These are phyloP conservation scores for Epizoanthus rinbou DNA, from an alignment of 92 coral and sea anemone genomes.

Conservation along the genomic window DNA sequence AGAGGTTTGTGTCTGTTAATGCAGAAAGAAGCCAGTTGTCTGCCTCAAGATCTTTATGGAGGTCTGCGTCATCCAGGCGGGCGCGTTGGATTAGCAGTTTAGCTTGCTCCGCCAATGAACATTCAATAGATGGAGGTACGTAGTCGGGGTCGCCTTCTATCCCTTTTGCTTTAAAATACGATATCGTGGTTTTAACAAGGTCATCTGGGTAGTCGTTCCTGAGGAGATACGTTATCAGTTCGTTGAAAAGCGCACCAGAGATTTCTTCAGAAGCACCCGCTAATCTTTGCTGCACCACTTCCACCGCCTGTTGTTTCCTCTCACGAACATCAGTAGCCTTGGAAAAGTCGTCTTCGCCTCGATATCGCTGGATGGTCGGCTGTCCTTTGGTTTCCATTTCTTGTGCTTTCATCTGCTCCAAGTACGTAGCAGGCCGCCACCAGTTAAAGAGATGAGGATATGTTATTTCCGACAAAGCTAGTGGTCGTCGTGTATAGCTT, in stretches of 20 bases:
- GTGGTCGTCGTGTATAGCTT: constrained; percentile 2
- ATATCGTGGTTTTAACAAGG: background rate
- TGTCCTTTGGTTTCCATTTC: background rate
- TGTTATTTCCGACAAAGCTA: background rate
- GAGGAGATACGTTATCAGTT: background rate
- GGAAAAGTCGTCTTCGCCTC: constrained; percentile 4
- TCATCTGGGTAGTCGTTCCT: background rate
- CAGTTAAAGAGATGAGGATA: background rate
- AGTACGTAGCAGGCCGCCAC: background rate
- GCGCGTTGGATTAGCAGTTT: background rate
- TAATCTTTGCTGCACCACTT: background rate
- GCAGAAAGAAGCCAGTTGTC: background rate
- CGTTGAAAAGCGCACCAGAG: background rate
- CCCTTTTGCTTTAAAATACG: background rate
- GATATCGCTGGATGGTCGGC: background rate
- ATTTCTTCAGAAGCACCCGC: background rate
- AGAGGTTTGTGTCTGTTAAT: background rate
- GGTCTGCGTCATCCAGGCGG: background rate
- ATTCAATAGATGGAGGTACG: background rate
- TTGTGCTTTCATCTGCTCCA: background rate
- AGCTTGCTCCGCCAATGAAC: background rate
- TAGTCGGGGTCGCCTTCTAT: background rate
- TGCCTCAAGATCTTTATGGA: background rate
- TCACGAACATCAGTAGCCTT: background rate
- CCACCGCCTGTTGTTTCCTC: background rate